Percentiles rank a stretch among this genome's conserved stretches.
These are phyloP conservation scores for Artemisiospiza belli DNA, from an alignment of 2,113 vertebrate species.

Conservation along the genomic window DNA sequence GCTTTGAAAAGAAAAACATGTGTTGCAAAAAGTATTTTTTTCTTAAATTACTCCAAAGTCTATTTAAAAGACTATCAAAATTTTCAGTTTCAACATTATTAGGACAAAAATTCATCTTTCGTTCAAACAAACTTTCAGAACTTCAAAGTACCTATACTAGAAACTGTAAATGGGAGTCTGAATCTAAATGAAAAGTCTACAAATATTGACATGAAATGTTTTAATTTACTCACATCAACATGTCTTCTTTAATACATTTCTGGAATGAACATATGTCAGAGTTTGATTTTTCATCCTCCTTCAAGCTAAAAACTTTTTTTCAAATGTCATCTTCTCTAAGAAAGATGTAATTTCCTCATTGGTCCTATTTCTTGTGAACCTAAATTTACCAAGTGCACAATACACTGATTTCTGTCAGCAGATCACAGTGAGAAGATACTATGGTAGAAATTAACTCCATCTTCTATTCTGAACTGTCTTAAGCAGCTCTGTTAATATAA, in stretches of 20 bases:
- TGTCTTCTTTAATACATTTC: not conserved
- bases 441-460: constrained; percentile 2
- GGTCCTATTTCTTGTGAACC: not conserved
- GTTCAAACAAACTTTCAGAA: not conserved
- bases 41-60: not conserved
- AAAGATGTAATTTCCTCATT: not conserved
- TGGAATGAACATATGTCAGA: not conserved
- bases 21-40: not conserved
- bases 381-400: constrained; percentile 5
- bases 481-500: constrained; percentile 51
- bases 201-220: not conserved
- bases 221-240: not conserved
- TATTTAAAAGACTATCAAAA: not conserved
- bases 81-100: not conserved
- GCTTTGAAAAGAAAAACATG: not conserved
- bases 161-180: not conserved
- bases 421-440: constrained; percentile 13
- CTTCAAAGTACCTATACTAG: not conserved
- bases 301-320: not conserved
- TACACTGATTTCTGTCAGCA: constrained; percentile 19
- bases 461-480: constrained; percentile 19
- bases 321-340: not conserved
- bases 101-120: not conserved
- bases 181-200: not conserved
- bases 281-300: not conserved